phyloP scores from a whole-genome alignment of 2,113 vertebrate species.

The Tyto alba region DNA sequence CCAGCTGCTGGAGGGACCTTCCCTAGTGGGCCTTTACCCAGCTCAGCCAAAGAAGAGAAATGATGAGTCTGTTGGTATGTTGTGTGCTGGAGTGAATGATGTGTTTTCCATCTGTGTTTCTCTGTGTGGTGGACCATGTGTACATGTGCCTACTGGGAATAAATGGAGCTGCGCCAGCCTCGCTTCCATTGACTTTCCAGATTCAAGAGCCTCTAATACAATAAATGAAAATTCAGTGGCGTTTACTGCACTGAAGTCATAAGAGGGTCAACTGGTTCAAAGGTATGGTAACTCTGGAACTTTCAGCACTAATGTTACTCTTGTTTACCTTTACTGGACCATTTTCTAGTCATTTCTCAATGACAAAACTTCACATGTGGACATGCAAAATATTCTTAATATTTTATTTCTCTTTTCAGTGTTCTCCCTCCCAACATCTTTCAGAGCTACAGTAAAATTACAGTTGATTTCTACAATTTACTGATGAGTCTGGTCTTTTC shows the following conservation, averaged over 20 bases:
- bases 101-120: not conserved
- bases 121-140: too few species aligned
- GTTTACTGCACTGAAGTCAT: not conserved
- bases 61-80: not conserved
- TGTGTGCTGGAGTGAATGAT: not conserved
- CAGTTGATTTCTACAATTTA: not conserved
- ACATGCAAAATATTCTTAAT: not conserved
- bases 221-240: not conserved
- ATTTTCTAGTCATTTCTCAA: not conserved
- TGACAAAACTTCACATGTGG: not conserved
- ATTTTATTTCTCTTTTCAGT: not conserved
- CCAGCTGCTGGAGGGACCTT: not conserved
- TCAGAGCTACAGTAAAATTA: not conserved
- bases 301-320: not conserved
- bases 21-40: not conserved
- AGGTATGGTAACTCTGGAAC: not conserved
- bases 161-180: not conserved
- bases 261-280: not conserved
- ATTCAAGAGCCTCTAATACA: not conserved
- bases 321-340: not conserved
- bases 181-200: not conserved
- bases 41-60: not conserved
- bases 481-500: not conserved
- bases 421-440: not conserved
- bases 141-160: not conserved